Evolutionary conservation across 2,888 invertebrate genomes (phyloP).

Genomic region (Pasiphila rectangulata): DNA sequence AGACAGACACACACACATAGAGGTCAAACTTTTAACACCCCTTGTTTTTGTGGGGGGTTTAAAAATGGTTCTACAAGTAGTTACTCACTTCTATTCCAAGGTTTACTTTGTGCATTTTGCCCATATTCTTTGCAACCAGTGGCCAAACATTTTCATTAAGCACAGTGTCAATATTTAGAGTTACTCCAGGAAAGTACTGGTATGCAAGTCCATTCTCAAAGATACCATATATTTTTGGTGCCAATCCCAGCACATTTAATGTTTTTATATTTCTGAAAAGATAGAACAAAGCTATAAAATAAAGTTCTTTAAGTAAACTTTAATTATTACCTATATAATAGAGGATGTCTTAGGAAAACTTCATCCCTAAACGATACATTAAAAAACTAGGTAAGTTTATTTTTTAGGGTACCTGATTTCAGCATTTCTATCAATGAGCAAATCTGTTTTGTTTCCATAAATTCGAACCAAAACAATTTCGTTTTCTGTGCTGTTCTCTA

Average conservation of each 20-base stretch:
- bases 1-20: too few species aligned
- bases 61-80: not conserved
- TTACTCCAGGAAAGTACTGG: constrained; percentile 90
- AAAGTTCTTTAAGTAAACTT: not conserved
- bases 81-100: constrained; percentile 60
- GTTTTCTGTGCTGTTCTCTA: constrained; percentile 56
- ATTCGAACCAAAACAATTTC: constrained; percentile 90
- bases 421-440: constrained; percentile 92
- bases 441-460: constrained; percentile 96
- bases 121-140: constrained; percentile 90
- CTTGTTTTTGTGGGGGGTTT: too few species aligned
- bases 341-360: too few species aligned
- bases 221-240: constrained; percentile 92
- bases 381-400: too few species aligned
- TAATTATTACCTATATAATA: too few species aligned
- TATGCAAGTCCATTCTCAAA: constrained; percentile 97
- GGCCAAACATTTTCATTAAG: constrained; percentile 84
- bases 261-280: constrained; percentile 64
- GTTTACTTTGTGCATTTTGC: constrained; percentile 86
- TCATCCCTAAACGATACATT: too few species aligned
- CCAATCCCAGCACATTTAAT: constrained; percentile 85
- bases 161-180: constrained; percentile 85
- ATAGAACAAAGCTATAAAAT: not conserved
- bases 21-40: too few species aligned
- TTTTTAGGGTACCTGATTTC: constrained; percentile 89